phyloP scores from a whole-genome alignment of 2,797 vertebrate genomes.

The Poecile montanus region DNA sequence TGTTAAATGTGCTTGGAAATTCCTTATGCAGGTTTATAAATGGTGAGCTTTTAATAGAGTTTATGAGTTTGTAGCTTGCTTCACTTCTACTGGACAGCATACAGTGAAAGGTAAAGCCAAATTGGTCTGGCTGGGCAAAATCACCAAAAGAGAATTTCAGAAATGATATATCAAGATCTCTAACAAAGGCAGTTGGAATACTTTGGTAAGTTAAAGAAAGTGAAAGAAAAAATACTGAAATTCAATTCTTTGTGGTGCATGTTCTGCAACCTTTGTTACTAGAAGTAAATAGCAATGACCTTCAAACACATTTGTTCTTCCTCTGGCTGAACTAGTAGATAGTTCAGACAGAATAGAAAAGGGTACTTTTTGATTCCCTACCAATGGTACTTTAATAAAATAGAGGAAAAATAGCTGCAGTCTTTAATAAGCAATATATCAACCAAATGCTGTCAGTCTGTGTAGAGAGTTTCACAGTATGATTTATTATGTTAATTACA shows the following conservation, averaged over 20 bases:
- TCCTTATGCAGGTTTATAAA: background rate
- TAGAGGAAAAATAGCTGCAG: constrained; percentile 48
- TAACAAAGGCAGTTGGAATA: background rate
- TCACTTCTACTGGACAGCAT: background rate
- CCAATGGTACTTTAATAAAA: constrained; percentile 66
- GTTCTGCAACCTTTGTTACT: background rate
- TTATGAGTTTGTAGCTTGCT: background rate
- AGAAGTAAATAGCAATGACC: background rate
- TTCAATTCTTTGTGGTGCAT: background rate
- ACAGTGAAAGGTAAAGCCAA: background rate
- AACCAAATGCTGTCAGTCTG: constrained; percentile 61
- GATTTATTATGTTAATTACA: constrained; percentile 83
- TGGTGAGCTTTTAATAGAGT: background rate
- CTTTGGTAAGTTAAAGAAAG: background rate
- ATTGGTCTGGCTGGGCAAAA: background rate
- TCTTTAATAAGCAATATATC: constrained; percentile 74
- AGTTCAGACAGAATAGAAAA: constrained; percentile 44
- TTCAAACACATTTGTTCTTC: constrained; percentile 31
- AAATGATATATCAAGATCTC: background rate
- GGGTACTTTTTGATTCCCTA: constrained; percentile 65
- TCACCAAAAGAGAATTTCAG: background rate
- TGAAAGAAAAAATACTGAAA: background rate
- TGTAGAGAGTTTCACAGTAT: constrained; percentile 55
- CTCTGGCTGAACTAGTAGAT: background rate
- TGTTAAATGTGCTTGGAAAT: background rate